Conservation (phyloP, 2,113 vertebrate species). For the Tapirus terrestris region DNA sequence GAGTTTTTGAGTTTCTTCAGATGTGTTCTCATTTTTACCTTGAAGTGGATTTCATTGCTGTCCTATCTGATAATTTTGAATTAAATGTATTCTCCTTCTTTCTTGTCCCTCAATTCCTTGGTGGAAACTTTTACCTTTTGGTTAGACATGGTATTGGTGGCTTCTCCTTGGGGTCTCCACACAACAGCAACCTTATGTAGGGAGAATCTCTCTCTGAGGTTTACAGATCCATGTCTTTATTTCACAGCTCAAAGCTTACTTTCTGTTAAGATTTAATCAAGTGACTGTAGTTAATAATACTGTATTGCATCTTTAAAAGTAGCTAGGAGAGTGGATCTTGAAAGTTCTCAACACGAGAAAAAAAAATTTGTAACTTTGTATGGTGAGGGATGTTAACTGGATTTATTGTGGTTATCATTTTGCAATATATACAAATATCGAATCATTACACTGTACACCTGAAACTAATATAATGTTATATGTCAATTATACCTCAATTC, state of each 20-base stretch:
- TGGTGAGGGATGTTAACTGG: not conserved
- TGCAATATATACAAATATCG: not conserved
- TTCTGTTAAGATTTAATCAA: constrained; percentile 12
- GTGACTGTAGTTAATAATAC: not conserved
- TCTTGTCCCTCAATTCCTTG: constrained; percentile 95
- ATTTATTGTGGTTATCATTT: not conserved
- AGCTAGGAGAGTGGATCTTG: not conserved
- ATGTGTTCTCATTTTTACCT: not conserved
- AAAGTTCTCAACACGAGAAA: not conserved
- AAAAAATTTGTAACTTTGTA: not conserved
- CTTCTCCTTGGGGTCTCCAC: not conserved
- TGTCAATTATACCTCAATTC: not conserved
- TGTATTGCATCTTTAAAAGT: not conserved
- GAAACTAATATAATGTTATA: not conserved
- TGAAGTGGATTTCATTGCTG: constrained; percentile 66
- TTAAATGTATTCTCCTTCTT: constrained; percentile 97
- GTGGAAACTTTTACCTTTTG: constrained; percentile 90
- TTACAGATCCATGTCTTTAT: not conserved
- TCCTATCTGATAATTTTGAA: constrained; percentile 98
- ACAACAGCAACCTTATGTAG: not conserved
- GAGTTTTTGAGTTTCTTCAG: not conserved
- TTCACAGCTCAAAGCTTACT: not conserved
- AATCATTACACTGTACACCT: not conserved
- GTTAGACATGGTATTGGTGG: not conserved
- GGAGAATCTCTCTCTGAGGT: not conserved